Base-by-base conservation (phyloP, 2,797 vertebrate species). In the Odontamblyopus lacepedii region DNA sequence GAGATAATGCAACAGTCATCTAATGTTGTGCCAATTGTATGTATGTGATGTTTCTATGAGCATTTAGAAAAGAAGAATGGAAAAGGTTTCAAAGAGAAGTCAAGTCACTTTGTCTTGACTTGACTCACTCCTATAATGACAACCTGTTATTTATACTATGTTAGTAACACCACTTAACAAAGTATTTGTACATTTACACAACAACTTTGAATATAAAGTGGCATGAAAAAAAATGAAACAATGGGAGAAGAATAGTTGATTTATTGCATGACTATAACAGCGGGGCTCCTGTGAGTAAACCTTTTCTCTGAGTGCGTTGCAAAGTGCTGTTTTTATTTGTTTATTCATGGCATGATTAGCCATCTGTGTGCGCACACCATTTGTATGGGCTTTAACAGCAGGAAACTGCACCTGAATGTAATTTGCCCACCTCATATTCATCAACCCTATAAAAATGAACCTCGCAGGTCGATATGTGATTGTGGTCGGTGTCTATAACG, bases 401-500 rank as follows among this genome's bases (percentile, higher is more conserved):
- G 27, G 29, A 61, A 23, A 53, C 69, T 69, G 59, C 29, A 74
- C 67, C 59, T 66, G 53, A 29, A 68, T 78, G 27, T 67, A 23
- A 79, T 83, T 76, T 64, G 30, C 68, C 29, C 44, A 63, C 27
- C 56, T 73, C 23, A 72, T 77, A 80, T 80, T 50, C 59, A 63
- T 80, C 71, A 68, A 57, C 48, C 73, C 26, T 15, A 15, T 59
- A 73, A 72, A n/a, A 65, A 44, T 9, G 59, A 72, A 1, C 56
- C 56, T 69, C 68, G 16, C 64, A 71, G 78, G 68, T 81, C 69
- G 6, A 82, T 78, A 72, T 79, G 71, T 84, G 60, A 79, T 73
- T 77, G 66, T 67, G 62, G 38, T 53, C 68, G 6, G 69, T 53
- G 61, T 44, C 57, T 41, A 26, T 18, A 51, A 23, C 63, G 66